phyloP scores from a whole-genome alignment of 1,140 invertebrate genomes.

The Antheraea mylitta region DNA sequence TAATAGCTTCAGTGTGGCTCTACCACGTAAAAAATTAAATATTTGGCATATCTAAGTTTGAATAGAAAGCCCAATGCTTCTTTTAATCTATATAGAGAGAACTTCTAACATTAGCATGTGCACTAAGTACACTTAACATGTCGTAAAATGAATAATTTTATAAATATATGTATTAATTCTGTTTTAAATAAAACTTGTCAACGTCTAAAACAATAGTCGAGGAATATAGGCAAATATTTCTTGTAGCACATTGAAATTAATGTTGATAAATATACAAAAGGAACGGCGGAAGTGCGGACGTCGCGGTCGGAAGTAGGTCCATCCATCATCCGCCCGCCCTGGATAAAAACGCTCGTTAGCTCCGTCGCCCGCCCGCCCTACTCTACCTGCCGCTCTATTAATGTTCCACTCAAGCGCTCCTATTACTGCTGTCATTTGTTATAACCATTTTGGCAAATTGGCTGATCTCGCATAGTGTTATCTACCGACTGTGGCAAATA shows the following conservation, averaged over 20 bases:
- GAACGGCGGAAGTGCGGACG: conserved; percentile 49
- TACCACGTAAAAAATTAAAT: too few species aligned
- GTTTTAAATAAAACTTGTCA: neutral
- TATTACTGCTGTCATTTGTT: conserved; percentile 76
- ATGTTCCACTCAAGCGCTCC: conserved; percentile 72
- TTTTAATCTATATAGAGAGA: too few species aligned
- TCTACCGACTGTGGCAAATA: neutral
- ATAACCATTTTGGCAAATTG: conserved; percentile 75
- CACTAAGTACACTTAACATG: too few species aligned
- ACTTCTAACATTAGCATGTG: too few species aligned
- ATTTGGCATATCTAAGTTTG: too few species aligned
- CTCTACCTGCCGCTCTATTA: conserved; percentile 72
- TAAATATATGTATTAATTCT: neutral
- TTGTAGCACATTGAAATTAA: conserved; percentile 66
- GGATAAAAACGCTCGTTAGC: conserved; percentile 76
- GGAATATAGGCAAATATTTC: conserved; percentile 32
- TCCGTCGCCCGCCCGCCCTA: conserved; percentile 33
- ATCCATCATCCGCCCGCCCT: conserved; percentile 73
- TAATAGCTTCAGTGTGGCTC: too few species aligned
- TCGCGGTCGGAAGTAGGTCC: conserved; percentile 61
- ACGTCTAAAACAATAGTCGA: conserved; percentile 6
- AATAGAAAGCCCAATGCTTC: too few species aligned
- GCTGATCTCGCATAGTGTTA: conserved; percentile 46
- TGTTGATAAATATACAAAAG: conserved; percentile 70
- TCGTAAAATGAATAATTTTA: neutral